Base-by-base conservation (phyloP, 2,113 vertebrate genomes). In the Chaetorhynchus papuensis region DNA sequence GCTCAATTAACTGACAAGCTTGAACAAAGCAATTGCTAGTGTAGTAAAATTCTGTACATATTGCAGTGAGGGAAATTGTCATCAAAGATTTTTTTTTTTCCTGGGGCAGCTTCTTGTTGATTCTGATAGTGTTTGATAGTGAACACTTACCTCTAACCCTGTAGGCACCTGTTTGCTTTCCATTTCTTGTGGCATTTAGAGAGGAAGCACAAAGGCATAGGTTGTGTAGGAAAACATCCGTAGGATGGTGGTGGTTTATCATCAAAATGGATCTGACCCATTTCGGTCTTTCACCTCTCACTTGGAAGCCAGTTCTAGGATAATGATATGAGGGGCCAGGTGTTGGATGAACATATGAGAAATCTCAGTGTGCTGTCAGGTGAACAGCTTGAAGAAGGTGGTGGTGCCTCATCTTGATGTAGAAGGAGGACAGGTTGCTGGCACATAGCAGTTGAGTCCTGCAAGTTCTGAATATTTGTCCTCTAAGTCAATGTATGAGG, bases 361-460 rank as follows among this genome's bases (percentile, higher is more conserved):
- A 69, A 8, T 63, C 15, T 21, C 15, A 63, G 28, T 10, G 23
- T 6, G 6, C 41, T 69, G 31, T 44, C 50, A 70, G 47, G 12
- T 47, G 72, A 83, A 6, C 8, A 31, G 49, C 39, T 65, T 60
- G 27, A 45, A 65, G 54, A 59, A 77, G 44, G 19, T 5, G 4
- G 8, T 3, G 1, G 7, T 90, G 57, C 27, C 26, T 75, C 18
- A 19, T 71, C 35, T 52, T 59, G 57, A 8, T 59, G 21, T n/a
- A 26, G 30, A 44, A 59, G 61, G 17, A 53, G 22, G 53, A 17
- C 10, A 31, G n/a, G 23, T 22, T 70, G 50, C 41, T 87, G 64
- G 22, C 54, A 35, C 4, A 0, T n/a, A n/a, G 33, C 39, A 52
- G 0, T 33, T 21, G 53, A 24, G 50, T 70, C 42, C 52, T 78